Conservation (phyloP, 2,797 vertebrate genomes). For the Scolopax bukidnonensis region DNA sequence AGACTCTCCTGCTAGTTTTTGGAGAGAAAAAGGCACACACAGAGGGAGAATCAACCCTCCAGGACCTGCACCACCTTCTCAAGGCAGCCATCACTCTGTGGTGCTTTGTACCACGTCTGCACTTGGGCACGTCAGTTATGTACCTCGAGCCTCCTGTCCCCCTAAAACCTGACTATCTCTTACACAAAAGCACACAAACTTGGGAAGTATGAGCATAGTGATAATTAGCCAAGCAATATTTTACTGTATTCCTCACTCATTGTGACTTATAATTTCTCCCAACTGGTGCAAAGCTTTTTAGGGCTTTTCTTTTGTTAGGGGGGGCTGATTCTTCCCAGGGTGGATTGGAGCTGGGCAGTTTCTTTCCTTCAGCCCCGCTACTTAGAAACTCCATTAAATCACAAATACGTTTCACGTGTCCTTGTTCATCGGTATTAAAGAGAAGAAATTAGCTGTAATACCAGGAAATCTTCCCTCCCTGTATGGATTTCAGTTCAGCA, state of each 20-base stretch:
- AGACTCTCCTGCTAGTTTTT: neutral
- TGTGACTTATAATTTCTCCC: neutral
- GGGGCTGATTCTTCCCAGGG: neutral
- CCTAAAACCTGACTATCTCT: neutral
- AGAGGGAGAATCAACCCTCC: neutral
- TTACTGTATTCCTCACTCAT: neutral
- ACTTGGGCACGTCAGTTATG: neutral
- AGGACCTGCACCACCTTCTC: neutral
- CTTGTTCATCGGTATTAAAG: neutral
- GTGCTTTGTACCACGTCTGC: fast-evolving
- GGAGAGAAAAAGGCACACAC: neutral
- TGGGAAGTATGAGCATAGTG: neutral
- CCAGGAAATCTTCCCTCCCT: neutral
- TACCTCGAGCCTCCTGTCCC: neutral
- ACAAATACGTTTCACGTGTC: neutral
- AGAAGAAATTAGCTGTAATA: neutral
- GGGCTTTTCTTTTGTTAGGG: neutral
- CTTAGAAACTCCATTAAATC: neutral
- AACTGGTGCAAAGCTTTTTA: neutral
- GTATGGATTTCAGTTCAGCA: neutral
- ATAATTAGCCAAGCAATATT: neutral
- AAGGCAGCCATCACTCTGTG: neutral
- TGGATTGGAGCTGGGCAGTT: neutral
- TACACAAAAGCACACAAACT: neutral
- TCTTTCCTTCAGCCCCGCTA: neutral